Conservation (phyloP, 1,140 invertebrate species). For the Apolygus lucorum region DNA sequence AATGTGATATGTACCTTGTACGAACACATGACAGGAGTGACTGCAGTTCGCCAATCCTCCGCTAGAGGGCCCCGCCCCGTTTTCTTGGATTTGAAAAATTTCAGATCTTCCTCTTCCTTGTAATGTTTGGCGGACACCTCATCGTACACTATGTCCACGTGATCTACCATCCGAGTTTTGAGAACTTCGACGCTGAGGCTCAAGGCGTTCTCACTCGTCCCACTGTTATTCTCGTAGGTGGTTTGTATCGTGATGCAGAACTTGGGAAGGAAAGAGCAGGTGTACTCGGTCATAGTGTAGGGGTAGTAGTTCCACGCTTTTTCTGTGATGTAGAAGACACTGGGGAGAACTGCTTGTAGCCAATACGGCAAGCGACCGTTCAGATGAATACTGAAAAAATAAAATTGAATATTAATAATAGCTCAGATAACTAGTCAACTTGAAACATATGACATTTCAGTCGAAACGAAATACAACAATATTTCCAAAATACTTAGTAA, state of each 20-base stretch:
- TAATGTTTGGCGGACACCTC: slow-evolving; percentile 77
- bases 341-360: slow-evolving; percentile 77
- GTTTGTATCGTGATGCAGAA: slow-evolving; percentile 82
- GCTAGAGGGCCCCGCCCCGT: slow-evolving; percentile 71
- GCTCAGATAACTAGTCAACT: too few species aligned
- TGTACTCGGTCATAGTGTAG: slow-evolving; percentile 66
- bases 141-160: slow-evolving; percentile 82
- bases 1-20: slow-evolving; percentile 65
- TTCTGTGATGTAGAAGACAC: slow-evolving; percentile 87
- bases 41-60: slow-evolving; percentile 67
- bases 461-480: too few species aligned
- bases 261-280: slow-evolving; percentile 85
- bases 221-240: slow-evolving; percentile 83
- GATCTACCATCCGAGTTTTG: slow-evolving; percentile 62
- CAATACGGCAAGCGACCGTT: slow-evolving; percentile 68
- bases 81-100: slow-evolving; percentile 72
- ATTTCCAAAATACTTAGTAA: too few species aligned
- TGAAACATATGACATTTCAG: too few species aligned
- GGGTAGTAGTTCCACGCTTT: slow-evolving; percentile 95
- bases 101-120: slow-evolving; percentile 78
- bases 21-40: slow-evolving; percentile 83
- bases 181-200: slow-evolving; percentile 64
- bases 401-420: too few species aligned
- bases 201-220: slow-evolving; percentile 77
- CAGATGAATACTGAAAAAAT: slow-evolving; percentile 24